Base-by-base conservation (phyloP, 1,140 invertebrate species). In the Lepidurus couesii region DNA sequence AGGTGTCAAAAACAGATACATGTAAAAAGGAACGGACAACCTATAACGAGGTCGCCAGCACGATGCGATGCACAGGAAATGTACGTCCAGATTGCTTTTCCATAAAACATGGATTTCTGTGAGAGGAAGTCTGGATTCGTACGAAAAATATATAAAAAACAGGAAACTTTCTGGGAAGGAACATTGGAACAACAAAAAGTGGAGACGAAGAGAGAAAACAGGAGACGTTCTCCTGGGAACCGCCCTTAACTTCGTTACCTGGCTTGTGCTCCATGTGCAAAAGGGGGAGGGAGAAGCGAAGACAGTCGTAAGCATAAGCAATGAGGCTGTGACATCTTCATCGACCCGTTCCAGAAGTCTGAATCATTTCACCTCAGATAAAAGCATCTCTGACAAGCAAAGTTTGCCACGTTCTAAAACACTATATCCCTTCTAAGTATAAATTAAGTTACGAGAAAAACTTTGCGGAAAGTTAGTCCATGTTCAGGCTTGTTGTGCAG, bases 281-380 rank as follows among this genome's bases (percentile, higher is more conserved):
- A 65, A 16, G 53, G 53, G 13, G 53, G 53, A n/a, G 53, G 53
- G 3, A 21, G 47, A 65, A 65, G 47, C 21, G 47, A 13, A 65
- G 53, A 65, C 53, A 65, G 53, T 65, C 53, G 53, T 65, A 65
- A 65, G 53, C 53, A 65, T 65, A 65, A 65, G 53, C 53, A 65
- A 65, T 65, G 53, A 65, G 53, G 53, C 53, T 65, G 53, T 65
- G 53, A 65, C 53, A 65, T 65, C 13, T 65, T 65, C 53, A 65
- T 65, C 53, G 53, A 65, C 53, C 53, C 53, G 53, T 65, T 65
- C n/a, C 53, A 65, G 16, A 65, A 65, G 16, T 65, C 53, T 65
- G 53, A 65, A 65, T 65, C 53, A 65, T 65, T 65, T 13, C 53
- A 65, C 53, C 53, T 65, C 53, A 16, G 16, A 65, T 13, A 65